Evolutionary conservation across 2,888 invertebrate genomes (phyloP).

Genomic region (Eueremaeus valkanovi): DNA sequence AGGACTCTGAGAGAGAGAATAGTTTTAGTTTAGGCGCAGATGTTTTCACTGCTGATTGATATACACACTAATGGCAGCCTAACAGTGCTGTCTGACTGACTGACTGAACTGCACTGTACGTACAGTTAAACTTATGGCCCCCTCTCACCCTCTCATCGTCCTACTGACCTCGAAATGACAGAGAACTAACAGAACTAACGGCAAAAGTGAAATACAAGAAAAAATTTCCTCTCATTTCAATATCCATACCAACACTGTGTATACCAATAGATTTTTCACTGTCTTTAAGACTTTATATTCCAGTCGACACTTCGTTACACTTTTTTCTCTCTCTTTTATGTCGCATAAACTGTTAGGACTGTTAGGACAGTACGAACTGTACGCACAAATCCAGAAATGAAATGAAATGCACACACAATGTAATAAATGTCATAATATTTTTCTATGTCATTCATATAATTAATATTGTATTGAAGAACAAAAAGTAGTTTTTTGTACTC

Average conservation of each 20-base stretch:
- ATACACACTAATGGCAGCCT: slow-evolving; percentile 2
- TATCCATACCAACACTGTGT: too few relatives aligned
- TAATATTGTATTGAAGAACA: too few relatives aligned
- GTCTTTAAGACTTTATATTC: not conserved
- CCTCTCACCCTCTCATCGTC: slow-evolving; percentile 33
- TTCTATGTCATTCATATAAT: too few relatives aligned
- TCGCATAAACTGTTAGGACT: too few relatives aligned
- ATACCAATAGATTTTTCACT: not conserved
- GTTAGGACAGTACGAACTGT: too few relatives aligned
- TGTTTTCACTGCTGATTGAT: not conserved
- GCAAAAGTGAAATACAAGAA: not conserved
- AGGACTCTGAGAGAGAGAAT: not conserved
- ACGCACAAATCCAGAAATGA: too few relatives aligned
- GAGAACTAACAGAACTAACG: slow-evolving; percentile 4
- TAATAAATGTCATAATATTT: too few relatives aligned
- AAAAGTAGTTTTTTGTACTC: too few relatives aligned
- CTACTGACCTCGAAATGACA: slow-evolving; percentile 34
- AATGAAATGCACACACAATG: too few relatives aligned
- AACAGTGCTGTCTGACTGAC: slow-evolving; percentile 10
- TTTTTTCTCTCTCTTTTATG: too few relatives aligned
- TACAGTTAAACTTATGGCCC: not conserved
- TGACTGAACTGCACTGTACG: too few relatives aligned
- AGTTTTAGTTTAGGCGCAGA: too few relatives aligned
- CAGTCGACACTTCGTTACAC: not conserved
- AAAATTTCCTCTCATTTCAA: not conserved